These are phyloP conservation scores for Mystacides longicornis DNA, from an alignment of 2,888 invertebrate genomes.

Conservation along the genomic window DNA sequence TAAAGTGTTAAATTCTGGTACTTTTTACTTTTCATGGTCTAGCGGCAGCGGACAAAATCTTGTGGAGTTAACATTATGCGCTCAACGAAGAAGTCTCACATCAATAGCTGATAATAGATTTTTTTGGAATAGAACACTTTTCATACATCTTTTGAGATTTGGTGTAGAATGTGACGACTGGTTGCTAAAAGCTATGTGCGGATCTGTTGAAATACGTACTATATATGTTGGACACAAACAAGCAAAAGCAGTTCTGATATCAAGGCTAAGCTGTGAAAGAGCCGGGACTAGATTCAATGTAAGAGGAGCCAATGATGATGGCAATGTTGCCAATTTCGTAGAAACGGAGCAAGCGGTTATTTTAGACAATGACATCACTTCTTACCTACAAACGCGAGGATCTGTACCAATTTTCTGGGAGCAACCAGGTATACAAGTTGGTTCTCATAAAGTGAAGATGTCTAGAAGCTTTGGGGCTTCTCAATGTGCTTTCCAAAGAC, in stretches of 20 bases:
- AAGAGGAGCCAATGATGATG: constrained; percentile 97
- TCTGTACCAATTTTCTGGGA: constrained; percentile 99
- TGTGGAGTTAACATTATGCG: constrained; percentile 90
- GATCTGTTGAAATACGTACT: constrained; percentile 93
- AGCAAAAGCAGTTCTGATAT: constrained; percentile 91
- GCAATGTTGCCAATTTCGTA: constrained; percentile 99
- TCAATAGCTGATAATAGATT: constrained; percentile 87
- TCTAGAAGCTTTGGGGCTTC: constrained; percentile 94
- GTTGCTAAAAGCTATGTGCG: constrained; percentile 94
- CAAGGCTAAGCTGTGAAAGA: constrained; percentile 92
- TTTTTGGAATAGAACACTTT: constrained; percentile 97
- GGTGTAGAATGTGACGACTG: constrained; percentile 86
- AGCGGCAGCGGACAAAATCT: constrained; percentile 43
- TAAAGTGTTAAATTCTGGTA: constrained; percentile 94
- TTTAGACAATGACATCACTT: constrained; percentile 83
- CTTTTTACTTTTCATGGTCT: constrained; percentile 94
- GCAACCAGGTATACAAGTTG: constrained; percentile 97
- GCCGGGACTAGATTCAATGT: constrained; percentile 98
- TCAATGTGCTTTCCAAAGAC: constrained; percentile 86
- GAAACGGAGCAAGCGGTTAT: constrained; percentile 98
- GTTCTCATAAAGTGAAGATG: constrained; percentile 96
- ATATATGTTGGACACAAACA: constrained; percentile 96
- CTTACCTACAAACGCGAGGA: constrained; percentile 88
- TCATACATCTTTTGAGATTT: constrained; percentile 85
- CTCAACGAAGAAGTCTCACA: constrained; percentile 79